Percentiles rank a stretch among this genome's conserved stretches.
These are phyloP conservation scores for Vulpes lagopus DNA, from an alignment of 2,113 vertebrate genomes.

Conservation along the genomic window DNA sequence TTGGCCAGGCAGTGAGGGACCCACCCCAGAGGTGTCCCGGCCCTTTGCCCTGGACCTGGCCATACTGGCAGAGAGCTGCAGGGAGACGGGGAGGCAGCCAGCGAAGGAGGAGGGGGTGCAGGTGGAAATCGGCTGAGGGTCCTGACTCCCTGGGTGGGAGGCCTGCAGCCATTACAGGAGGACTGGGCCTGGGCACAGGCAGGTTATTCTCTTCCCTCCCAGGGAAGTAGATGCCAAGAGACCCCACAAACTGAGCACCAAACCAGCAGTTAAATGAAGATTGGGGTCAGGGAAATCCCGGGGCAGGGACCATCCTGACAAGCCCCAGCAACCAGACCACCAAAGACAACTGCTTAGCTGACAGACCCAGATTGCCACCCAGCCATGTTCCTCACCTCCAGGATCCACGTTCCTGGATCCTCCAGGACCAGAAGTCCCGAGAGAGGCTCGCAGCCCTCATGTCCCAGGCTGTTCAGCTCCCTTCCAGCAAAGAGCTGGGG, in stretches of 20 bases:
- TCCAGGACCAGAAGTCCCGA: background rate
- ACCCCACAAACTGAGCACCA: background rate
- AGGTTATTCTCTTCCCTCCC: background rate
- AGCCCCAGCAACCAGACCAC: rapidly evolving
- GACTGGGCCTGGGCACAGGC: rapidly evolving
- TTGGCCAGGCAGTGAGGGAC: background rate
- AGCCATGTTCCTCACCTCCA: rapidly evolving
- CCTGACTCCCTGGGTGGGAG: background rate
- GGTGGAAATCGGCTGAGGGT: rapidly evolving
- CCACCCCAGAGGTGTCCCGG: no score
- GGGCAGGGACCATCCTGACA: rapidly evolving
- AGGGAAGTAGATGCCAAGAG: background rate
- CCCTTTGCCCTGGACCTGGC: background rate
- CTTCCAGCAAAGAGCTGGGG: rapidly evolving
- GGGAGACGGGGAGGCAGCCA: background rate
- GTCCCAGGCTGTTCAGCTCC: rapidly evolving
- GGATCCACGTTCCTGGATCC: no score
- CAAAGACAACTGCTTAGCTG: rapidly evolving
- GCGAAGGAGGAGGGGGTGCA: background rate
- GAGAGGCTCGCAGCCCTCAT: background rate
- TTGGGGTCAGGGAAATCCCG: rapidly evolving
- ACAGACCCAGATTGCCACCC: rapidly evolving
- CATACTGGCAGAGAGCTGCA: background rate
- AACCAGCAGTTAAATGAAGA: no score
- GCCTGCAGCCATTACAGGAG: no score